Conservation (phyloP, 2,113 vertebrate genomes). For the Cavia porcellus region DNA sequence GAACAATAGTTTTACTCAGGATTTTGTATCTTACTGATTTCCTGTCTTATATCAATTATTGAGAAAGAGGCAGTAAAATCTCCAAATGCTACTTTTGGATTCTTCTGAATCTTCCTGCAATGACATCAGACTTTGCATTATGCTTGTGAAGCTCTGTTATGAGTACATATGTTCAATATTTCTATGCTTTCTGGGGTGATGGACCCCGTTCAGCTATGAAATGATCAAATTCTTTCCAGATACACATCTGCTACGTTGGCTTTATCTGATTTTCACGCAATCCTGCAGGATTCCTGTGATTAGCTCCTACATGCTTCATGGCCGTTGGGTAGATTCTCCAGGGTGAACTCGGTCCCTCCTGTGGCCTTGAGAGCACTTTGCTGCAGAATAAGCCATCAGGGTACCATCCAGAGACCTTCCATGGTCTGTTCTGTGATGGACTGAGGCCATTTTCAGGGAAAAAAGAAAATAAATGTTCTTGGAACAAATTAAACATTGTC, state of each 20-base stretch:
- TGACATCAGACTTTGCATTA: not conserved
- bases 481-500: not conserved
- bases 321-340: not conserved
- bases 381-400: not conserved
- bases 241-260: not conserved
- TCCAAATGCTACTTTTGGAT: not conserved
- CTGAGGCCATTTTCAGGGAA: not conserved
- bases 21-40: not conserved
- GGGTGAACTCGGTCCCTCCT: slow-evolving; percentile 28
- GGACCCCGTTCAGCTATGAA: not conserved
- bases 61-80: not conserved
- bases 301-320: too few relatives aligned
- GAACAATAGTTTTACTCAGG: not conserved
- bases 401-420: too few relatives aligned
- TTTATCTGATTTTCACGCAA: not conserved
- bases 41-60: not conserved
- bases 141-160: not conserved
- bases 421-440: not conserved
- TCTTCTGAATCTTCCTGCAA: not conserved
- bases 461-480: not conserved
- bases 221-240: not conserved
- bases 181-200: not conserved
- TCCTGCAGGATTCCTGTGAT: not conserved
- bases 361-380: not conserved
- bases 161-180: not conserved